Evolutionary conservation across 2,888 invertebrate species (phyloP).

Genomic region (Eledona agricola): DNA sequence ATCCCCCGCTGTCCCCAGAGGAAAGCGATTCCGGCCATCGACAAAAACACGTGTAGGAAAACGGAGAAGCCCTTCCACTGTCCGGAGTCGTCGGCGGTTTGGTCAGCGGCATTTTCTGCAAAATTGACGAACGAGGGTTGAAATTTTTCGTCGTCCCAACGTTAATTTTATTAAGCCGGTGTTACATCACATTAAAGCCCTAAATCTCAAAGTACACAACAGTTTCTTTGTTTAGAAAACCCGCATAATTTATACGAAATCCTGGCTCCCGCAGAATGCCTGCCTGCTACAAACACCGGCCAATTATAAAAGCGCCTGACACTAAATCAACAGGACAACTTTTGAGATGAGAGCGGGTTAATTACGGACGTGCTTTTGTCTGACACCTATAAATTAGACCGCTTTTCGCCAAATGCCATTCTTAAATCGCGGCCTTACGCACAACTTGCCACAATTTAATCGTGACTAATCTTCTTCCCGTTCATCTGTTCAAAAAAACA

Average conservation of each 20-base stretch:
- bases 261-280: constrained; percentile 43
- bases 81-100: constrained; percentile 27
- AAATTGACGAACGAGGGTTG: constrained; percentile 19
- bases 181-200: constrained; percentile 38
- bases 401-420: constrained; percentile 27
- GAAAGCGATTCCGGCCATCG: constrained; percentile 66
- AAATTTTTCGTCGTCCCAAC: constrained; percentile 29
- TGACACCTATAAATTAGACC: constrained; percentile 39
- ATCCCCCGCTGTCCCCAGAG: constrained; percentile 68
- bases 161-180: constrained; percentile 35
- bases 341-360: constrained; percentile 40
- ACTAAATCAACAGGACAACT: constrained; percentile 44
- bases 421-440: constrained; percentile 1
- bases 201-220: constrained; percentile 43
- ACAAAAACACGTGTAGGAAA: constrained; percentile 67
- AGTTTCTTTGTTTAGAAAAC: constrained; percentile 47
- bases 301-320: constrained; percentile 43
- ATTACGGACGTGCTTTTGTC: constrained; percentile 40
- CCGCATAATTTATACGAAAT: constrained; percentile 47
- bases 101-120: constrained; percentile 39
- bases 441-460: constrained; percentile 1
- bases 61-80: constrained; percentile 38
- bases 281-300: constrained; percentile 42
- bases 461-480: too few relatives aligned
- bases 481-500: too few relatives aligned